Evolutionary conservation across 2,113 vertebrate genomes (phyloP).

Genomic region (Lathamus discolor): DNA sequence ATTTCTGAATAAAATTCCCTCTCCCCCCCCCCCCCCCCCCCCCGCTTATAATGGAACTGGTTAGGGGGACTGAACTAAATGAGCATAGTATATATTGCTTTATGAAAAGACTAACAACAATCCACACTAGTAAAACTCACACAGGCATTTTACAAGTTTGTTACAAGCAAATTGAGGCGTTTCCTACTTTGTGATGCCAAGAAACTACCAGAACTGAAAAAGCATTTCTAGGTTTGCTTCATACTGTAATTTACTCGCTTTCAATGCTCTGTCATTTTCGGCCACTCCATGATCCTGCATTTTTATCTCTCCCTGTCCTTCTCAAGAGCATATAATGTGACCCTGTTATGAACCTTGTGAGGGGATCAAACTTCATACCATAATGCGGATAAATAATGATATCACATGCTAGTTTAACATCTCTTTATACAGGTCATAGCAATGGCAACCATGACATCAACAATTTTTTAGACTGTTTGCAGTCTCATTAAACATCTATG

Average conservation of each 20-base stretch:
- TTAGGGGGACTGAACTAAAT: not conserved
- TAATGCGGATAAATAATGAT: not conserved
- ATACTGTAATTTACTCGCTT: not conserved
- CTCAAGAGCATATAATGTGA: rapidly evolving
- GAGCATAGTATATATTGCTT: not conserved
- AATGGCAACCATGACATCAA: not conserved
- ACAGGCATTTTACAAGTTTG: not conserved
- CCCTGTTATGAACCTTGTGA: not conserved
- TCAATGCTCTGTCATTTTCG: not conserved
- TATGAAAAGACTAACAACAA: not conserved
- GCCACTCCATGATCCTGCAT: not conserved
- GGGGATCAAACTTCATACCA: not conserved
- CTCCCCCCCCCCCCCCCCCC: not conserved
- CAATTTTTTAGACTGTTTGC: not conserved
- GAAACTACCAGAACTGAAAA: not conserved
- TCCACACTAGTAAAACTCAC: not conserved
- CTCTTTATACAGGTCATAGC: not conserved
- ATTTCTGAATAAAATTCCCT: not conserved
- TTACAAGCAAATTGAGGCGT: not conserved
- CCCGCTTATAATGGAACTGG: not conserved
- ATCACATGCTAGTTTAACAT: not conserved
- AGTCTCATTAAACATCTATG: not conserved
- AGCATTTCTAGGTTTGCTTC: not conserved
- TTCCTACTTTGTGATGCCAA: not conserved
- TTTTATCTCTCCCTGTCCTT: not conserved